Evolutionary conservation across 1,140 invertebrate genomes (phyloP).

Genomic region (Drosophila serrata): DNA sequence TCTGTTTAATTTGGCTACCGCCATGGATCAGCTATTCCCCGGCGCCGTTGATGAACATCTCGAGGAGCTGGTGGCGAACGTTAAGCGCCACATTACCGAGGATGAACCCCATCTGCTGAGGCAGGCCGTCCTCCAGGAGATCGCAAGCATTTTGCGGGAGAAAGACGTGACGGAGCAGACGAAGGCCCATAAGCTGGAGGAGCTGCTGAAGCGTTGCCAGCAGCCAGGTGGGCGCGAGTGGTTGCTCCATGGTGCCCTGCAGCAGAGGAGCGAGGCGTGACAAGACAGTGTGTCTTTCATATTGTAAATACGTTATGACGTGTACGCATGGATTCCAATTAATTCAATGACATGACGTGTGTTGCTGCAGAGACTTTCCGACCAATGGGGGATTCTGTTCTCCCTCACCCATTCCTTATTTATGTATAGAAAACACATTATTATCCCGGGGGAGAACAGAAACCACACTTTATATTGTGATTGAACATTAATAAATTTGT

Average conservation of each 20-base stretch:
- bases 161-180: slow-evolving; percentile 10
- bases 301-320: slow-evolving; percentile 25
- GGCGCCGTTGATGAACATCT: slow-evolving; percentile 91
- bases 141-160: slow-evolving; percentile 37
- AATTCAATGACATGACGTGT: not conserved
- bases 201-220: slow-evolving; percentile 36
- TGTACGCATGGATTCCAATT: slow-evolving; percentile 6
- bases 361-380: slow-evolving; percentile 2
- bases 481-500: slow-evolving; percentile 6
- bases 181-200: slow-evolving; percentile 37
- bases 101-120: slow-evolving; percentile 85
- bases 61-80: slow-evolving; percentile 89
- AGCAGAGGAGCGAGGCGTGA: slow-evolving; percentile 24
- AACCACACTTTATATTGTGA: slow-evolving; percentile 8
- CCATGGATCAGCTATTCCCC: slow-evolving; percentile 91
- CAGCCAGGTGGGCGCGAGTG: slow-evolving; percentile 63
- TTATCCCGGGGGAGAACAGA: not conserved
- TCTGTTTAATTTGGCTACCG: slow-evolving; percentile 92
- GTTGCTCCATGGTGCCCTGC: slow-evolving; percentile 52
- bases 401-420: slow-evolving; percentile 4
- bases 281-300: slow-evolving; percentile 2
- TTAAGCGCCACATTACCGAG: slow-evolving; percentile 73
- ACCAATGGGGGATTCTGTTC: not conserved
- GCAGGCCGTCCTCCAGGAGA: slow-evolving; percentile 52
- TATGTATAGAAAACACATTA: slow-evolving; percentile 3